Evolutionary conservation across 1,140 invertebrate genomes (phyloP).

Genomic region (Euura lappo): DNA sequence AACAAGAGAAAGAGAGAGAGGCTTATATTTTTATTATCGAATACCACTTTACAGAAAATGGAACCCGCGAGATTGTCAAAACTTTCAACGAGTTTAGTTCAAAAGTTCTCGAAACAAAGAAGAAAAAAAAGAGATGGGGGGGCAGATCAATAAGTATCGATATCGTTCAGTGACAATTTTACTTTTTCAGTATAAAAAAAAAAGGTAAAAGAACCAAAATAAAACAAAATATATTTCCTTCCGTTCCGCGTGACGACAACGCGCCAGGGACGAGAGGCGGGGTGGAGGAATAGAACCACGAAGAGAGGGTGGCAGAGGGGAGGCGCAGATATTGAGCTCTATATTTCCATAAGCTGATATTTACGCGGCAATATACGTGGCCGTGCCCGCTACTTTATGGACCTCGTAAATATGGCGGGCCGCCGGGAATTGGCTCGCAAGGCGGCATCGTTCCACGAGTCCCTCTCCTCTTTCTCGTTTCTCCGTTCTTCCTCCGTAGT

Average conservation of each 20-base stretch:
- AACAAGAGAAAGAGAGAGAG: no score
- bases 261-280: not conserved
- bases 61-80: not conserved
- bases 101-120: no score
- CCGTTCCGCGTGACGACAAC: no score
- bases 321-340: slow-evolving; percentile 64
- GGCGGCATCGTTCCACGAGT: slow-evolving; percentile 42
- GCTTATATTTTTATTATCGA: no score
- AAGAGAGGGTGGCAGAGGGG: slow-evolving; percentile 30
- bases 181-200: slow-evolving; percentile 41
- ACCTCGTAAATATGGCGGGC: slow-evolving; percentile 61
- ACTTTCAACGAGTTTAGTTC: no score
- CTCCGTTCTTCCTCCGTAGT: slow-evolving; percentile 3
- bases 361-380: slow-evolving; percentile 63
- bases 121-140: not conserved
- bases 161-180: no score
- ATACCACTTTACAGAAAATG: not conserved
- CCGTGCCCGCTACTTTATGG: slow-evolving; percentile 60
- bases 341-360: slow-evolving; percentile 66
- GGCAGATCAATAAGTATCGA: slow-evolving; percentile 10
- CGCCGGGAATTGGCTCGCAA: slow-evolving; percentile 60
- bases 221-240: no score
- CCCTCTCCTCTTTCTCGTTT: not conserved
- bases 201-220: slow-evolving; percentile 18
- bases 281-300: slow-evolving; percentile 17